Percentiles rank a stretch among this genome's conserved stretches.
phyloP scores from a whole-genome alignment of 2,888 invertebrate species.

The Neria commutata region DNA sequence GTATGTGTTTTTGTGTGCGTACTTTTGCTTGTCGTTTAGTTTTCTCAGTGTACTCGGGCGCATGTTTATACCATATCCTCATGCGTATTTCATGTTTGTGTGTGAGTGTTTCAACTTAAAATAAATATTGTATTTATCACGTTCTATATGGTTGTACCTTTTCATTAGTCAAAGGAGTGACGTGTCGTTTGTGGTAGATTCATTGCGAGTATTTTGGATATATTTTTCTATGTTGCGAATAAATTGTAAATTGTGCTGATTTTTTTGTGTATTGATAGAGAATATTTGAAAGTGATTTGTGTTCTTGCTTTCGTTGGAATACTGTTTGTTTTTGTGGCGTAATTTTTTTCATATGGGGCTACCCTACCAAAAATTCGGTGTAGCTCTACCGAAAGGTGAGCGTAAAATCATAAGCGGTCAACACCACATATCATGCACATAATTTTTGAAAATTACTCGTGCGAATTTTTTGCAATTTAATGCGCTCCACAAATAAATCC shows the following conservation, averaged over 20 bases:
- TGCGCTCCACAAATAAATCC: neutral
- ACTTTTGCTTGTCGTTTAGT: slow-evolving; percentile 19
- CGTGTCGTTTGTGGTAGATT: slow-evolving; percentile 56
- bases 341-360: neutral
- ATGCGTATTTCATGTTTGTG: neutral
- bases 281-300: neutral
- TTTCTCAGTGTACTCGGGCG: slow-evolving; percentile 16
- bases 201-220: slow-evolving; percentile 36
- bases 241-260: slow-evolving; percentile 17
- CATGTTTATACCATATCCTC: neutral
- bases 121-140: slow-evolving; percentile 32
- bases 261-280: neutral
- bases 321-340: slow-evolving; percentile 8
- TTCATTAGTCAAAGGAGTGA: slow-evolving; percentile 55
- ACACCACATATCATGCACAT: neutral
- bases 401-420: too few relatives aligned
- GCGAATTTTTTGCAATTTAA: slow-evolving; percentile 24
- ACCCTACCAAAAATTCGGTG: too few relatives aligned
- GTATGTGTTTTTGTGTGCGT: slow-evolving; percentile 11
- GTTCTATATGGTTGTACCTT: slow-evolving; percentile 47
- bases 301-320: neutral
- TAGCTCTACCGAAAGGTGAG: too few relatives aligned
- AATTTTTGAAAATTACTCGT: too few relatives aligned
- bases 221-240: slow-evolving; percentile 15
- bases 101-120: slow-evolving; percentile 14